Evolutionary conservation across 2,888 invertebrate species (phyloP).

Genomic region (Neoitamus cyanurus): DNA sequence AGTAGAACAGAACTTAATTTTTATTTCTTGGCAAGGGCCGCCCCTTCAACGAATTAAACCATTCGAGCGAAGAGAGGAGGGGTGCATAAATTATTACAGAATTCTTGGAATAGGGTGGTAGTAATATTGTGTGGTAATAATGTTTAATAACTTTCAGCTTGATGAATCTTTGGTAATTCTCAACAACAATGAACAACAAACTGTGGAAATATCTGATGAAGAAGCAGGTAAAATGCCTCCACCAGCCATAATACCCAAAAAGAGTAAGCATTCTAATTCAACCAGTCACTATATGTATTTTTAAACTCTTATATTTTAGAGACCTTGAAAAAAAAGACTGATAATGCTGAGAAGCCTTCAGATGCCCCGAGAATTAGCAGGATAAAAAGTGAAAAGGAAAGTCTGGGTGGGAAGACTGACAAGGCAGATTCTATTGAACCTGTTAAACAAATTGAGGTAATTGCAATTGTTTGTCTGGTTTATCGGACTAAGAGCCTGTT

Average conservation of each 20-base stretch:
- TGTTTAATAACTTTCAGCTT: conserved; percentile 42
- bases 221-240: conserved; percentile 52
- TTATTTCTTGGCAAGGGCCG: too few species aligned
- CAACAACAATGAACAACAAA: not conserved
- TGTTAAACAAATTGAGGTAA: not conserved
- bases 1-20: too few species aligned
- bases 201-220: conserved; percentile 48
- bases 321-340: conserved; percentile 17
- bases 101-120: too few species aligned
- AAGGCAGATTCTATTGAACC: not conserved
- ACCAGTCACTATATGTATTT: not conserved
- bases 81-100: too few species aligned
- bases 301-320: not conserved
- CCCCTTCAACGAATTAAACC: too few species aligned
- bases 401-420: not conserved
- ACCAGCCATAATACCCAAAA: conserved; percentile 46
- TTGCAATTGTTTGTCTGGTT: not conserved
- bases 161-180: conserved; percentile 47
- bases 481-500: too few species aligned
- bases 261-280: conserved; percentile 25
- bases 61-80: too few species aligned
- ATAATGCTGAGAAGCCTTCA: conserved; percentile 13
- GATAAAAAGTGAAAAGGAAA: conserved; percentile 36
- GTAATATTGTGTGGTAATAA: too few species aligned
- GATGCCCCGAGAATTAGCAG: not conserved